phyloP scores from a whole-genome alignment of 2,113 vertebrate genomes.

The Eudyptes chrysolophus region DNA sequence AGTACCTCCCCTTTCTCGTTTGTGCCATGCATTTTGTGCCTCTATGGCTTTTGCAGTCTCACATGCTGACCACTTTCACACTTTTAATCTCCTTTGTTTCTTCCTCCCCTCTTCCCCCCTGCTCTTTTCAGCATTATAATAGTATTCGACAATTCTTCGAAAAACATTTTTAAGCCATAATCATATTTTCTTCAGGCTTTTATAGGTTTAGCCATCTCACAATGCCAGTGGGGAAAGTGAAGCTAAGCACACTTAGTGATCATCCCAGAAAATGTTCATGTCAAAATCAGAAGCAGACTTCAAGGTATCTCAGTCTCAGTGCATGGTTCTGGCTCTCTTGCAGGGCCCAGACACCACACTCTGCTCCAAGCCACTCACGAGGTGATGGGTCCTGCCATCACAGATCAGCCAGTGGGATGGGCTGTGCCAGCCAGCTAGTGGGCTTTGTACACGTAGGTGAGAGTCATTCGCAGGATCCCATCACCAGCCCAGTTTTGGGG shows the following conservation, averaged over 20 bases:
- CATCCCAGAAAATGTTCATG: not conserved
- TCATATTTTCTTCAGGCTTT: not conserved
- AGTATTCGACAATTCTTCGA: not conserved
- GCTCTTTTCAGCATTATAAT: not conserved
- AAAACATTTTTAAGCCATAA: not conserved
- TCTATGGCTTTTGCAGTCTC: not conserved
- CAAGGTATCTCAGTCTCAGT: not conserved
- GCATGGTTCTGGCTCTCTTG: not conserved
- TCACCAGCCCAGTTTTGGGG: not conserved
- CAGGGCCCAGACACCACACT: not conserved
- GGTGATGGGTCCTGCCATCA: not conserved
- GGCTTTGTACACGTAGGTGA: not conserved
- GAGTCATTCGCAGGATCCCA: rapidly evolving
- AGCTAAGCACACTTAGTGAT: not conserved
- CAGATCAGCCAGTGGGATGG: not conserved
- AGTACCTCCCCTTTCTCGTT: not conserved
- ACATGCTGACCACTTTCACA: not conserved
- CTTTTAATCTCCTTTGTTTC: not conserved
- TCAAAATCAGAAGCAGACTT: not conserved
- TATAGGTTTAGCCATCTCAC: not conserved
- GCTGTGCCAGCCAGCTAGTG: not conserved
- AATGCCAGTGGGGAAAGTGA: not conserved
- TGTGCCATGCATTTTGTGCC: not conserved
- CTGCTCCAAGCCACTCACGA: not conserved
- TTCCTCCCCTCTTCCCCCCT: not conserved